These are phyloP conservation scores for Cyclura pinguis DNA, from an alignment of 2,797 vertebrate species.

Conservation along the genomic window DNA sequence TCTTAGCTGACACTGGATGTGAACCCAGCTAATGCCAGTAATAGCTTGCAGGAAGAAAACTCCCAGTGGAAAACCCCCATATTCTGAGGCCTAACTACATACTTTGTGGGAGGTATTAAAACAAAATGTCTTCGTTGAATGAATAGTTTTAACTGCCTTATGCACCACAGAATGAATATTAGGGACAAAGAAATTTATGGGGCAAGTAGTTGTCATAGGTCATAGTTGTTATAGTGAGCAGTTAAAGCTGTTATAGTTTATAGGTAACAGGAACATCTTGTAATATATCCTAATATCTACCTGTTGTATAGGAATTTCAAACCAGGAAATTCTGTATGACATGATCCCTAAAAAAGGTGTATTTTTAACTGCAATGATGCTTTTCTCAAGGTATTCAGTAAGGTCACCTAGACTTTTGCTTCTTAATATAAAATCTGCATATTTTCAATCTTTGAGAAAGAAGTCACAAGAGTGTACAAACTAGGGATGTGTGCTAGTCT, in stretches of 20 bases:
- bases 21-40: neutral
- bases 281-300: neutral
- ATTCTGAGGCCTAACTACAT: neutral
- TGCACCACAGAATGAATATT: neutral
- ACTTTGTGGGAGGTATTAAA: neutral
- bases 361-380: neutral
- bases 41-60: neutral
- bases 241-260: too few relatives aligned
- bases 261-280: neutral
- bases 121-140: neutral
- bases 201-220: neutral
- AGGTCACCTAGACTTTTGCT: neutral
- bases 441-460: neutral
- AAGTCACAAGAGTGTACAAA: neutral
- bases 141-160: neutral
- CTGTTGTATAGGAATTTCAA: neutral
- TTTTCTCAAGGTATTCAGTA: neutral
- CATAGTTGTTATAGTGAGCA: neutral
- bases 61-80: neutral
- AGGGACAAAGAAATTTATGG: neutral
- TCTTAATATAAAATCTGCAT: neutral
- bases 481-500: neutral
- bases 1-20: neutral
- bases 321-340: neutral
- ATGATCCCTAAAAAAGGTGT: neutral